Evolutionary conservation across 2,797 vertebrate genomes (phyloP), one percentile per base, ranked within the genome.

Genomic region (Xerus rutilus): DNA sequence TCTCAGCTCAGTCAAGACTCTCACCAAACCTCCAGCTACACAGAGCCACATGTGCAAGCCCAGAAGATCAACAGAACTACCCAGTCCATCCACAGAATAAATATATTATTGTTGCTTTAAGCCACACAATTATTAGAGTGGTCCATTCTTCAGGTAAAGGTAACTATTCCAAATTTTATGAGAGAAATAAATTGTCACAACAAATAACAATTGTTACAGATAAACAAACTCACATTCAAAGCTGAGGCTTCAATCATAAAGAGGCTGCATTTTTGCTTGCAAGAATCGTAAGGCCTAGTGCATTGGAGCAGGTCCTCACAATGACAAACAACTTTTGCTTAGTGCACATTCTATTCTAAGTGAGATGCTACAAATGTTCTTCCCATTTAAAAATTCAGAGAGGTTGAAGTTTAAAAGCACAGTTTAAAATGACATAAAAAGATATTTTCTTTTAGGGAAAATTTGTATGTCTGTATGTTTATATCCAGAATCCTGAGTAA

Each of bases 51-150:
- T 64, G 11, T 67, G 23, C 54, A 69, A 89, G 69, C 45, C 30
- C 86, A 70, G 52, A 6, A 73, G 69, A 52, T 82, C n/a, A 86
- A 17, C 57, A 74, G 39, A 89, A 92, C 30, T 39, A 11, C n/a
- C 65, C 83, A 84, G n/a, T 23, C 54, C 89, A 92, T 45, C 21
- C 45, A 92, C 28, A 89, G 35, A 85, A 81, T 74, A 81, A 93
- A 78, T 17, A 77, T 6, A 43, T 52, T 25, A 20, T 49, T 70
- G 25, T 49, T 20, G 47, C 72, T 65, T 78, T 78, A 73, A 52
- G 28, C 17, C 28, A 67, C 47, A 87, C 77, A 49, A 65, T 91
- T 83, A 86, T 78, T 62, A 78, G 28, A 64, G 11, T 78, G 35
- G 14, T 67, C 18, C 82, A 57, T 73, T 35, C 72, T 17, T 70